A percentile compares a stretch with the other conserved stretches of the same genome.
phyloP scores from a whole-genome alignment of 2,888 invertebrate species.

The Acrobasis repandana region DNA sequence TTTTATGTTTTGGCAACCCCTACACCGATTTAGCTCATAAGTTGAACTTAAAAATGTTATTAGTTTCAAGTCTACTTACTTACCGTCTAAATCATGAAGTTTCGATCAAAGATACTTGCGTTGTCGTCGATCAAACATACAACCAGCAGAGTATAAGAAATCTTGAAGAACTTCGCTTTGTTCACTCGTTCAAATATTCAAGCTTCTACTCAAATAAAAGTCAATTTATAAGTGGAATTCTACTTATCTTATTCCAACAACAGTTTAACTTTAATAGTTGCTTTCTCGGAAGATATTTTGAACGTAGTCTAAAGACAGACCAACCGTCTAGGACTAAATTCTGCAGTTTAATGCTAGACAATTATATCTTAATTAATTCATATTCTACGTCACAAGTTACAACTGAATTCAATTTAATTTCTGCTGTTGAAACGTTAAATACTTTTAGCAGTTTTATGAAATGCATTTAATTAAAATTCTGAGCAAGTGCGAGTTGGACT shows the following conservation, averaged over 20 bases:
- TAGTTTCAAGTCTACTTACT: too few relatives aligned
- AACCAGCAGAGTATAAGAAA: too few relatives aligned
- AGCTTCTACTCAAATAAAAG: not conserved
- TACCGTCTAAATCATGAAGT: too few relatives aligned
- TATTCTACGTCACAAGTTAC: conserved; percentile 21
- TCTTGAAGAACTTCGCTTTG: too few relatives aligned
- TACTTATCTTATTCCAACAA: conserved; percentile 7
- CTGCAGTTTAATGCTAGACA: conserved; percentile 31
- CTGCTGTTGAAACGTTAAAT: conserved; percentile 7
- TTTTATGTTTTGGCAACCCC: too few relatives aligned
- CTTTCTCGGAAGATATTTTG: conserved; percentile 8
- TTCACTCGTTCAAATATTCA: too few relatives aligned
- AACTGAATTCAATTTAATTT: conserved; percentile 20
- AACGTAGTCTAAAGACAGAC: conserved; percentile 3
- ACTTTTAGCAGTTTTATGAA: conserved; percentile 8
- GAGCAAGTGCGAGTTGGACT: not conserved
- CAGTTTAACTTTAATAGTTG: conserved; percentile 6
- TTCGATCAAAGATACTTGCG: too few relatives aligned
- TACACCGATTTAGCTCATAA: too few relatives aligned
- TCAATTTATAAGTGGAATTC: not conserved
- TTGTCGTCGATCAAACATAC: too few relatives aligned
- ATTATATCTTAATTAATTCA: conserved; percentile 35
- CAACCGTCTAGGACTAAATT: conserved; percentile 26
- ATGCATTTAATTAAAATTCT: conserved; percentile 17
- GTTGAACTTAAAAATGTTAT: too few relatives aligned